Percentiles rank a stretch among this genome's conserved stretches.
These are phyloP conservation scores for Protonibea diacanthus DNA, from an alignment of 2,797 vertebrate species.

Conservation along the genomic window DNA sequence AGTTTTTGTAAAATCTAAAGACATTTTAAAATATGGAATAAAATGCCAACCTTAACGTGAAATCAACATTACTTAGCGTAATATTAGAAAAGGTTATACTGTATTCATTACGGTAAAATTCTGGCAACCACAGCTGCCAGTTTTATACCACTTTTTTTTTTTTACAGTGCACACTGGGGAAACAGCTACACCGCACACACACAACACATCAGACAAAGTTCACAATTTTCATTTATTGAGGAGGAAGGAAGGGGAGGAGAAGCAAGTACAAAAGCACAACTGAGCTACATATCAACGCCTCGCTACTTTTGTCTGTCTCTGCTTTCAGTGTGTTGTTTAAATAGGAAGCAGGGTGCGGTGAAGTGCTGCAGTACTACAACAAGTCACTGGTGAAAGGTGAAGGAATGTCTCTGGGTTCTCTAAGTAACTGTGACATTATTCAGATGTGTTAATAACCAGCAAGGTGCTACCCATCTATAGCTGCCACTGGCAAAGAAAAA, in stretches of 20 bases:
- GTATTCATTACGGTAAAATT: too few relatives aligned
- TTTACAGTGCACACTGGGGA: neutral
- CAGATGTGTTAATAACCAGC: constrained; percentile 20
- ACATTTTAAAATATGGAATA: too few relatives aligned
- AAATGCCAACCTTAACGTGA: too few relatives aligned
- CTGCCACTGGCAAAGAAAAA: constrained; percentile 68
- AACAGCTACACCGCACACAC: constrained; percentile 3
- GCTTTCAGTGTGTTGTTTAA: constrained; percentile 33
- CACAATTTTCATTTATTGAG: constrained; percentile 73
- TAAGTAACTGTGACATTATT: constrained; percentile 22
- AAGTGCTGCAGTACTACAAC: constrained; percentile 34
- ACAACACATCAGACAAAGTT: constrained; percentile 35
- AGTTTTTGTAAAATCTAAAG: too few relatives aligned
- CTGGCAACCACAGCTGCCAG: too few relatives aligned
- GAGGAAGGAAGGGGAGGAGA: constrained; percentile 36
- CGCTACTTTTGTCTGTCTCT: constrained; percentile 46
- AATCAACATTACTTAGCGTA: too few relatives aligned
- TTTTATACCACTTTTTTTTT: too few relatives aligned
- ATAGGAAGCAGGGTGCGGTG: constrained; percentile 32
- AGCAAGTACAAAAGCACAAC: constrained; percentile 74
- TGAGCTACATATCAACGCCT: constrained; percentile 64
- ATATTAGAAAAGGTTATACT: too few relatives aligned
- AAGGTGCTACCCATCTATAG: constrained; percentile 58
- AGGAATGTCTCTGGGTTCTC: constrained; percentile 6
- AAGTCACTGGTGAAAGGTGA: constrained; percentile 43